Evolutionary conservation across 2,888 invertebrate species (phyloP).

Genomic region (Timandra comae): DNA sequence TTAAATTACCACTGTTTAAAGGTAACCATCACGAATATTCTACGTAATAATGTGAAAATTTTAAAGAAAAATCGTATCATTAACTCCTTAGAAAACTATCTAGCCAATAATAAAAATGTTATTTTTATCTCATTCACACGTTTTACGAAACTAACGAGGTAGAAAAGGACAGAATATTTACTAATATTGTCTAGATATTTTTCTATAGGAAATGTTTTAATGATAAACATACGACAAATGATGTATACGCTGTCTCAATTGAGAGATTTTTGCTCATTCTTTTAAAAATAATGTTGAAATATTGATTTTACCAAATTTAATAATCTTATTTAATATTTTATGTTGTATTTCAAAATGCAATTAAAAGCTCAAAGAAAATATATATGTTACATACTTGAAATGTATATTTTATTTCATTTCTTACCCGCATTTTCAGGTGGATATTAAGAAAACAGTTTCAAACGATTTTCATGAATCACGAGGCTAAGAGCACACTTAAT

Average conservation of each 20-base stretch:
- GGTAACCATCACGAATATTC: constrained; percentile 30
- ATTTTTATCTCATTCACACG: no score
- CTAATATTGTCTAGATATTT: no score
- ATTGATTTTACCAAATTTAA: constrained; percentile 85
- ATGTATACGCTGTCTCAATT: constrained; percentile 87
- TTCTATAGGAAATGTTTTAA: constrained; percentile 49
- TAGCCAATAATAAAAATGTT: no score
- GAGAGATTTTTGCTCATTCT: constrained; percentile 80
- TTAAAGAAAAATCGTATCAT: constrained; percentile 70
- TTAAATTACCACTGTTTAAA: constrained; percentile 5
- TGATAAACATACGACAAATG: constrained; percentile 78
- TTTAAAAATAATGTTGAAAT: constrained; percentile 73
- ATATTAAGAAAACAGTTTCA: no score
- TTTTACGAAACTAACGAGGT: no score
- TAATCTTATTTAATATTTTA: constrained; percentile 88
- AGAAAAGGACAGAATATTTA: no score
- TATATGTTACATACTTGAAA: constrained; percentile 86
- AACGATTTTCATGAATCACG: no score
- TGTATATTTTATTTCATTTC: constrained; percentile 57
- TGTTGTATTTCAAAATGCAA: constrained; percentile 91
- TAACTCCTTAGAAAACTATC: constrained; percentile 76
- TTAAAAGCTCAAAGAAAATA: constrained; percentile 90
- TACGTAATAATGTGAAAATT: constrained; percentile 43
- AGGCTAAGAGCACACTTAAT: no score
- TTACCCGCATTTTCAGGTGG: no score